A percentile compares a stretch with the other conserved stretches of the same genome.
Conservation (phyloP, 1,140 invertebrate species). For the Brachionus koreanus region DNA sequence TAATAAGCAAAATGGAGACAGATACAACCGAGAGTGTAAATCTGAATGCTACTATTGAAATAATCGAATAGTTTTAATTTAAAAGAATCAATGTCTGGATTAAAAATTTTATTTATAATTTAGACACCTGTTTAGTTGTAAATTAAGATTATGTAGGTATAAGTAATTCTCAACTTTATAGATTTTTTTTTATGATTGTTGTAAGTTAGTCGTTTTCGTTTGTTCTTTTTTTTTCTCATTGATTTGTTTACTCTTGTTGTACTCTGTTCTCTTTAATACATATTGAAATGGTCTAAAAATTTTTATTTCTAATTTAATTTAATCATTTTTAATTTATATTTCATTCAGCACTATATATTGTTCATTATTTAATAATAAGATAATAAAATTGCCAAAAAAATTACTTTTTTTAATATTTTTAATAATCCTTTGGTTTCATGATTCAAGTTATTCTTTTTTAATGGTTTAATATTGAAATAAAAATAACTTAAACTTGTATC, state of each 20-base stretch:
- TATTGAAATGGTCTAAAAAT: not conserved
- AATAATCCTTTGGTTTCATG: no score
- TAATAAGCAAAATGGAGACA: not conserved
- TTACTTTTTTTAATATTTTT: no score
- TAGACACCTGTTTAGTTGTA: not conserved
- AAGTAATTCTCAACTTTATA: not conserved
- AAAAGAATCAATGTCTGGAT: no score
- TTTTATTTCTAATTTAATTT: slow-evolving; percentile 12
- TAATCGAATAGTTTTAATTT: not conserved
- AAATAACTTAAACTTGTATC: no score
- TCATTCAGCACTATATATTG: not conserved
- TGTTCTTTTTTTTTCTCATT: not conserved
- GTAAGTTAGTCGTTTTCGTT: not conserved
- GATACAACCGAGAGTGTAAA: not conserved
- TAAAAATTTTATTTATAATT: not conserved
- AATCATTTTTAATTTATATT: slow-evolving; percentile 11
- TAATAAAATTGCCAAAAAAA: not conserved
- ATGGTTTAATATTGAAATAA: no score
- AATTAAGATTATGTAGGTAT: not conserved
- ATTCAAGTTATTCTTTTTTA: no score
- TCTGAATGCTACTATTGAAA: not conserved
- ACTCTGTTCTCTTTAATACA: not conserved
- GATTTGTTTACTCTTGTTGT: not conserved
- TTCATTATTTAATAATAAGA: not conserved
- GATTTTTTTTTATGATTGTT: not conserved